Evolutionary conservation across 2,888 invertebrate species (phyloP), one percentile per base, ranked within the genome.

Genomic region (Spilosoma lubricipeda): DNA sequence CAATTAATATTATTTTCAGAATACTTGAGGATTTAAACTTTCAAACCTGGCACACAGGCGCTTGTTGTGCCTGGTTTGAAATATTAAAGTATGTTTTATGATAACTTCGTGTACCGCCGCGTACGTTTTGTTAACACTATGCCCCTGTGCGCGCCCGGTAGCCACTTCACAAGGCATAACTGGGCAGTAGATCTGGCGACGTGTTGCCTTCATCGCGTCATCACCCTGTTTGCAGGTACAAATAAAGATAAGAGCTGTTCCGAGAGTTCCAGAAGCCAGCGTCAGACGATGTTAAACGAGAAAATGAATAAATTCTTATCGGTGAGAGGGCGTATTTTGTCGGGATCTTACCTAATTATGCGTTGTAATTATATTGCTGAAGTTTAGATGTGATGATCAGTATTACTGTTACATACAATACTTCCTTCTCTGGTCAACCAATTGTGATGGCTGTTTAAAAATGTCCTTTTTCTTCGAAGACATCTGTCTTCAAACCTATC

Each of bases 231-330:
- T 90, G 89, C 96, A 96, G 96, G 96, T 90, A 86, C 90, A 94
- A 96, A 95, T 93, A 96, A 96, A 96, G 97, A 97, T 96, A 97
- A 97, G 96, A 96, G 97, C 94, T 96, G 93, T 87, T 92, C 93
- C 87, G 94, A 93, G 88, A 93, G 97, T 92, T 97, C 97, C 94
- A 96, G 97, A 93, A 96, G 97, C 95, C 98, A 97, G 96, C 97
- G 97, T 90, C 98, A 98, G 94, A 98, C 98, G 95, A 97, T 98
- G 95, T 97, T 98, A 96, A 98, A 98, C 95, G 98, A 98, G 96
- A 98, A 98, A 97, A 98, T 98, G 96, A 98, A 98, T 97, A 98
- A 98, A 95, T 98, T 98, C 96, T 96, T 98, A 96, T 98, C 98
- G 98, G 98, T 98, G 98, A 97, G 97, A 94, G 91, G 92, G 90